phyloP scores from a whole-genome alignment of 2,113 vertebrate genomes.

The Cololabis saira region DNA sequence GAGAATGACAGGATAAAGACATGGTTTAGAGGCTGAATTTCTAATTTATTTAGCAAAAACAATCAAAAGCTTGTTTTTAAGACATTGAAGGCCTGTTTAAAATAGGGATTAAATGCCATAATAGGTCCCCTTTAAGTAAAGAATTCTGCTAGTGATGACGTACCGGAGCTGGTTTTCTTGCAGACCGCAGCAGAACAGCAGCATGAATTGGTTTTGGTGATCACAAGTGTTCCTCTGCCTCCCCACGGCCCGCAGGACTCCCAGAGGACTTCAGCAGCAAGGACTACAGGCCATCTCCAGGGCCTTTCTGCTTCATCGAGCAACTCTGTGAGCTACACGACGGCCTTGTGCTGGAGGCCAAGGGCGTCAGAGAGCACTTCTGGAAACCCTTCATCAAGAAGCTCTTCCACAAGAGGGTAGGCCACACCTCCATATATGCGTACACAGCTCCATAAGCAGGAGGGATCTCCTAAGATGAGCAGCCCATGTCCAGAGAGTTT shows the following conservation, averaged over 20 bases:
- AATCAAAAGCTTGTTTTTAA: too few species aligned
- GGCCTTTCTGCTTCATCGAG: constrained; percentile 90
- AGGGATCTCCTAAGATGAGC: too few species aligned
- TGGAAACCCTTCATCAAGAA: constrained; percentile 96
- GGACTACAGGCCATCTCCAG: constrained; percentile 84
- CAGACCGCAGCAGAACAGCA: neutral
- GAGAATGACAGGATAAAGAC: too few species aligned
- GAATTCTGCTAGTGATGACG: too few species aligned
- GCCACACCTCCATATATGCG: neutral
- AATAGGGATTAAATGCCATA: too few species aligned
- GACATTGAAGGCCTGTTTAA: too few species aligned
- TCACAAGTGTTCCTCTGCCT: neutral
- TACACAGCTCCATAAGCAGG: too few species aligned
- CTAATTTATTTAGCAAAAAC: too few species aligned
- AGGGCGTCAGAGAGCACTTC: constrained; percentile 96
- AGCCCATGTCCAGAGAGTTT: too few species aligned
- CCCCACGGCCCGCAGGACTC: constrained; percentile 76
- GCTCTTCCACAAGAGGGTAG: constrained; percentile 93
- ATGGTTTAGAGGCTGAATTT: too few species aligned
- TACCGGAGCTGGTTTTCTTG: too few species aligned
- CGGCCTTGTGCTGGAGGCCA: constrained; percentile 93
- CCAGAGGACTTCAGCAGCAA: constrained; percentile 89
- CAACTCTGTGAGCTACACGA: constrained; percentile 91
- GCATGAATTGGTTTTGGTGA: neutral
- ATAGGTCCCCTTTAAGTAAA: too few species aligned